Base-by-base conservation (phyloP, 2,113 vertebrate genomes). In the Columba livia region DNA sequence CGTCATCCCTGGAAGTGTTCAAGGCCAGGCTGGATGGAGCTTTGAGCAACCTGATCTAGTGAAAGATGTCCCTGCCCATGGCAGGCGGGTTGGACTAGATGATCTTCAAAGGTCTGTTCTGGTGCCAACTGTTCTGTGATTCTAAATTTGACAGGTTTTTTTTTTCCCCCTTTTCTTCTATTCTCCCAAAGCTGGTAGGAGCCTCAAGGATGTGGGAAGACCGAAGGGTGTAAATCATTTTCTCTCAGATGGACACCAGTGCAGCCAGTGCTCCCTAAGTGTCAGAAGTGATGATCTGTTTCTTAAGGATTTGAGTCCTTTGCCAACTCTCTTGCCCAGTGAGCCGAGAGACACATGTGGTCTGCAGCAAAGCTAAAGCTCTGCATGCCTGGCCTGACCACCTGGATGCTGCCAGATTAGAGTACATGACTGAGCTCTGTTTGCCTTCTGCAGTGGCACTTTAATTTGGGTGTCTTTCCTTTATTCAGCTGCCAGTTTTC, bases 401-500 rank as follows among this genome's bases (percentile, higher is more conserved):
- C 40, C 78, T 91, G 78, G 47, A 54, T 87, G 90, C 64, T 7
- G 5, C 47, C 36, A 31, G 54, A 57, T 80, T 53, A 89, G 51
- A 81, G 51, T 58, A 66, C 47, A 9, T 70, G 70, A 71, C 80
- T 87, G 56, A 94, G 28, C 38, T 84, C 47, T 74, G 48, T 79
- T 86, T 85, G 65, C 78, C 69, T 93, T 93, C 78, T 85, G 78
- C 85, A 58, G 60, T 58, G 85, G 42, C 65, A 53, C 50, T 80
- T 90, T 38, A 25, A 53, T 87, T 57, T 80, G 64, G 29, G 50
- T 62, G 31, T n/a, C 26, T 73, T 81, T 84, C 60, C 64, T 93
- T 95, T 93, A 40, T 65, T 87, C 88, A 81, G 73, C 65, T 89
- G 80, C 80, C 81, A 94, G 47, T 70, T 95, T 91, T 73, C 51